Evolutionary conservation across 2,888 invertebrate species (phyloP).

Genomic region (Tetrapedia diversipes): DNA sequence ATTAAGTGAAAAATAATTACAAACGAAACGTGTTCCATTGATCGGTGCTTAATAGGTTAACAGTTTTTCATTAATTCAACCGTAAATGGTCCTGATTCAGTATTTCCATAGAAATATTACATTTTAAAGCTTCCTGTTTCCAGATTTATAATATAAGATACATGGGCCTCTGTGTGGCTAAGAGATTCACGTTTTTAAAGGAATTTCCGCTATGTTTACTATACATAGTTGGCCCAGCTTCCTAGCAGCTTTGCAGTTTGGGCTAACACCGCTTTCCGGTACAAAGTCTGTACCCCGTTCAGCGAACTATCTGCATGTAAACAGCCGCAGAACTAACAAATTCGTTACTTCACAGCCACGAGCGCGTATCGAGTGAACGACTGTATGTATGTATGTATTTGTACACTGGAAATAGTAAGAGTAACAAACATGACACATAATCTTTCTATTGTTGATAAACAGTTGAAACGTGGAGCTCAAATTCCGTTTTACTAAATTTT

Average conservation of each 20-base stretch:
- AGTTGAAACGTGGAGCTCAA: too few relatives aligned
- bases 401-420: background rate
- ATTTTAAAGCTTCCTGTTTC: background rate
- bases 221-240: constrained; percentile 53
- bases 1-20: too few relatives aligned
- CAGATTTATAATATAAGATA: background rate
- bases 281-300: constrained; percentile 20
- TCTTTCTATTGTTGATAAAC: too few relatives aligned
- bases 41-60: too few relatives aligned
- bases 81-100: too few relatives aligned
- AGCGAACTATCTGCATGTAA: constrained; percentile 32
- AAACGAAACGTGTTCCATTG: too few relatives aligned
- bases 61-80: too few relatives aligned
- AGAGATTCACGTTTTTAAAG: constrained; percentile 34
- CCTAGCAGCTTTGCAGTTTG: constrained; percentile 31
- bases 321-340: constrained; percentile 28
- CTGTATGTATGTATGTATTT: background rate
- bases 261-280: constrained; percentile 24
- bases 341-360: constrained; percentile 11
- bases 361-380: background rate
- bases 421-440: too few relatives aligned
- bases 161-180: background rate
- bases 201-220: constrained; percentile 54
- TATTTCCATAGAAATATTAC: background rate
- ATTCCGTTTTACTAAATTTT: too few relatives aligned